A percentile compares a stretch with the other conserved stretches of the same genome.
These are phyloP conservation scores for Hippocampus guttulatus DNA, from an alignment of 2,113 vertebrate genomes.

Conservation along the genomic window DNA sequence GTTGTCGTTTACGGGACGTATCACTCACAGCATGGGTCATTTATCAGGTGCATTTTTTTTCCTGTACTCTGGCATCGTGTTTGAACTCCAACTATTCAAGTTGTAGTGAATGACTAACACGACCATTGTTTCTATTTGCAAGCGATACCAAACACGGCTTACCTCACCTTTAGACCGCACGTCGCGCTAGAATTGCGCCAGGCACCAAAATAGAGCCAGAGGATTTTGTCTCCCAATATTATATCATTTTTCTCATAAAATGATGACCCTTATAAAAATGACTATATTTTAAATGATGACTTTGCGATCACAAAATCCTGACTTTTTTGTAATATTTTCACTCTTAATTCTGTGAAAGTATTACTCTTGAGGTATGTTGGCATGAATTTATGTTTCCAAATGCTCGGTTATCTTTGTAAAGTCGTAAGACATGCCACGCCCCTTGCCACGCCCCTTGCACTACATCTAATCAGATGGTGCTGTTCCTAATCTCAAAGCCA, in stretches of 20 bases:
- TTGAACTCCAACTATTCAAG: not conserved
- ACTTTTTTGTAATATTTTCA: too few relatives aligned
- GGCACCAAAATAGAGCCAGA: too few relatives aligned
- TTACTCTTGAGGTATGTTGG: not conserved
- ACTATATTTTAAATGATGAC: too few relatives aligned
- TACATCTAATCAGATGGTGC: not conserved
- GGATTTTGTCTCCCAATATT: too few relatives aligned
- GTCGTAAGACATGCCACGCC: not conserved
- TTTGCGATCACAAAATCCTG: too few relatives aligned
- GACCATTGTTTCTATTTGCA: conserved; percentile 1
- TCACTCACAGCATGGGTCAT: conserved; percentile 26
- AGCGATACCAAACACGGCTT: not conserved
- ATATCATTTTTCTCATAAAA: too few relatives aligned
- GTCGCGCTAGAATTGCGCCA: too few relatives aligned
- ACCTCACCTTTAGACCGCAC: too few relatives aligned
- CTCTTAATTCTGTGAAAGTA: not conserved
- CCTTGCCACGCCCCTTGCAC: not conserved
- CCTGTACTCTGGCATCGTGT: conserved; percentile 11
- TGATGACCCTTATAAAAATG: too few relatives aligned
- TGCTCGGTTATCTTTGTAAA: not conserved
- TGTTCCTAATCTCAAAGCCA: not conserved
- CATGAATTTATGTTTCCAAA: not conserved
- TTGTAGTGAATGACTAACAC: conserved; percentile 2
- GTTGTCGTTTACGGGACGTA: conserved; percentile 21
- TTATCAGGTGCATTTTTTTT: conserved; percentile 37